A percentile compares a stretch with the other conserved stretches of the same genome.
Conservation (phyloP, 2,113 vertebrate genomes). For the Etheostoma cragini region DNA sequence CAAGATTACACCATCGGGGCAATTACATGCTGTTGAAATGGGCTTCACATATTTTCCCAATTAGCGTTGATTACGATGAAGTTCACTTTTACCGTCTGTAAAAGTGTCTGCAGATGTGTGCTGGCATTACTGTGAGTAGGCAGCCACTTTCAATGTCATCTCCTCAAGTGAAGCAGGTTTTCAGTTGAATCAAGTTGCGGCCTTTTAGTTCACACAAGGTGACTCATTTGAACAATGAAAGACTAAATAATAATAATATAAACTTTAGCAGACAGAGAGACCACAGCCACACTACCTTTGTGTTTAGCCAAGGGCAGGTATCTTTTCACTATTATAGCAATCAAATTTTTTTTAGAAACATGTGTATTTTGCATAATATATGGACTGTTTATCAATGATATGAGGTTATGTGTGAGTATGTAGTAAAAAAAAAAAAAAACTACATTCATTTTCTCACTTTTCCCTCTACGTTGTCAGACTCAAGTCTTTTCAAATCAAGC, state of each 20-base stretch:
- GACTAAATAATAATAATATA: no score
- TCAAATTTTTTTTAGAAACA: not conserved
- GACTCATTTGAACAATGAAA: not conserved
- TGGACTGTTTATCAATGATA: not conserved
- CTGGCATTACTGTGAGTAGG: not conserved
- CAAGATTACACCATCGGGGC: slow-evolving; percentile 15
- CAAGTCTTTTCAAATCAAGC: not conserved
- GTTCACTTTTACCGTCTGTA: slow-evolving; percentile 9
- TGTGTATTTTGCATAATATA: not conserved
- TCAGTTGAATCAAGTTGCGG: not conserved
- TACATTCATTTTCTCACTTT: not conserved
- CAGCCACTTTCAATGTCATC: not conserved
- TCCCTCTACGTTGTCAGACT: not conserved
- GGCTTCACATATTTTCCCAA: slow-evolving; percentile 25
- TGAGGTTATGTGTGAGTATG: not conserved
- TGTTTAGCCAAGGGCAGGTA: slow-evolving; percentile 23
- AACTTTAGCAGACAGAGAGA: not conserved
- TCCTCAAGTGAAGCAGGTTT: not conserved
- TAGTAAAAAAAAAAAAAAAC: not conserved
- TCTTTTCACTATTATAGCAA: not conserved
- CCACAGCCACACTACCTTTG: not conserved
- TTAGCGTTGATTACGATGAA: slow-evolving; percentile 1
- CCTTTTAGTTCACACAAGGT: no score
- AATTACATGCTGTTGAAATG: slow-evolving; percentile 20
- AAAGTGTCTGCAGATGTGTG: not conserved